These are phyloP conservation scores for Oncorhynchus kisutch DNA, from an alignment of 2,113 vertebrate species.

Conservation along the genomic window DNA sequence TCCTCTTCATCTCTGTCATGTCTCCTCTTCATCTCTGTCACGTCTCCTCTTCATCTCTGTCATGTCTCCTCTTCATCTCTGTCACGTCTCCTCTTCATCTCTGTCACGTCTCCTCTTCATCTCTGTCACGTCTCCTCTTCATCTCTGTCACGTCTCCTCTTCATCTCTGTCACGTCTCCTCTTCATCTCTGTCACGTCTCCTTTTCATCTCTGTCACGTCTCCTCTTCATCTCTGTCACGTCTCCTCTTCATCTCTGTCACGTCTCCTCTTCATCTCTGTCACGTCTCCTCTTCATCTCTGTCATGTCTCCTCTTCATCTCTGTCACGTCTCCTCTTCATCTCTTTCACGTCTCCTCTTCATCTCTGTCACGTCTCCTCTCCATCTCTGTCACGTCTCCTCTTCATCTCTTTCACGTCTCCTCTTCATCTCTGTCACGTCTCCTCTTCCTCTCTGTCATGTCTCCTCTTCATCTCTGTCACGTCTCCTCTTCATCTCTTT, in stretches of 20 bases:
- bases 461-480: not conserved
- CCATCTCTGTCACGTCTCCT: not conserved
- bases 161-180: not conserved
- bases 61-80: not conserved
- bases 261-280: too few species aligned
- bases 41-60: too few species aligned
- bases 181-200: not conserved
- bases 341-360: too few species aligned
- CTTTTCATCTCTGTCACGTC: not conserved
- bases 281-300: not conserved
- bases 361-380: not conserved
- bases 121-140: not conserved
- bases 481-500: not conserved
- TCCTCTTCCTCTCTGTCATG: too few species aligned
- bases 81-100: too few species aligned
- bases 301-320: not conserved
- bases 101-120: not conserved
- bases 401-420: not conserved
- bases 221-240: too few species aligned
- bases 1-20: too few species aligned
- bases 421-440: not conserved
- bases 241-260: not conserved
- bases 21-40: not conserved
- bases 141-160: not conserved
- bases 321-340: not conserved